Base-by-base conservation (phyloP, 2,113 vertebrate genomes). In the Chlamydotis undulata region DNA sequence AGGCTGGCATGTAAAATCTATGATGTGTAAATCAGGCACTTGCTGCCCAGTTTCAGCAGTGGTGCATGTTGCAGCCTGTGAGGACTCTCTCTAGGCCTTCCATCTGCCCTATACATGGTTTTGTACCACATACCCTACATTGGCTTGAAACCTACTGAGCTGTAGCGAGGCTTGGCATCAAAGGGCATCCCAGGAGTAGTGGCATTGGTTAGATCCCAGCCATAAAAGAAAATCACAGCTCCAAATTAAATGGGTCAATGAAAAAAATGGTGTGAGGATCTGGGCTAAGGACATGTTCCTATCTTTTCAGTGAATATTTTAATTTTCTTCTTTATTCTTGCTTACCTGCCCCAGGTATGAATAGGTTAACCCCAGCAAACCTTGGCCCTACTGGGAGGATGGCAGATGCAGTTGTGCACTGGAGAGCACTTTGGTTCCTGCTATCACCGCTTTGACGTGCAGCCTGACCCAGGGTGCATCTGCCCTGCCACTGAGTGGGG, bases 381-480 rank as follows among this genome's bases (percentile, higher is more conserved):
- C n/a, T 33, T 45, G 76, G 31, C 43, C 18, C 26, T 33, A 9
- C 26, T 24, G 33, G 10, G 49, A 90, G 31, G 33, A 31, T 4
- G 0, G 14, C 19, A 55, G 43, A 63, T 0, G 2, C 26, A 31
- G 28, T 39, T 55, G 22, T 45, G 49, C n/a, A 7, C 31, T 33
- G 16, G 41, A 37, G 26, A 82, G 31, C 41, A 26, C 15, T 52
- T 64, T 1, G 3, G 31, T 64, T 41, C 53, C 59, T 3, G 0
- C n/a, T 59, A 15, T 43, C n/a, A 45, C 49, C 26, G 8, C 18
- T 19, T 19, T 5, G 1, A 11, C 0, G 0, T 14, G 7, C 39
- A 88, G 33, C 35, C 12, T 63, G 43, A 31, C 13, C 21, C 29
- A 10, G 65, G 6, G 8, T 22, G 2, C 9, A 10, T 52, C 56